Evolutionary conservation across 2,888 invertebrate species (phyloP), one percentile per base, ranked within the genome.

Genomic region (Ophraella communa): DNA sequence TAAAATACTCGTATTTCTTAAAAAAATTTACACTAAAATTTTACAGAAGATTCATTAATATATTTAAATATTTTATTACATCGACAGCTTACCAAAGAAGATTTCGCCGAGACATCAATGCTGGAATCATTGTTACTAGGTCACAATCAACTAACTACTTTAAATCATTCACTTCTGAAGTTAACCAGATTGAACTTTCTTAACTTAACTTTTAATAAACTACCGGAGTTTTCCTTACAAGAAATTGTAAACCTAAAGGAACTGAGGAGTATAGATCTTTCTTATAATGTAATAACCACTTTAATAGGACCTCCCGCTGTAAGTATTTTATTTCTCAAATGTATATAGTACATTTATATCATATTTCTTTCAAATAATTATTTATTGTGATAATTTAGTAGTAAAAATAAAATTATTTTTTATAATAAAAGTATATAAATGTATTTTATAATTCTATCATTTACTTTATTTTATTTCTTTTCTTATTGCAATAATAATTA

Each of bases 151-250:
- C 83, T 94, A 0, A 87, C 86, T 56, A 86, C 89, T 1, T 80
- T 94, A 59, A 93, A 92, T 76, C 89, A 89, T 54, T 92, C 93
- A 0, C 79, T 94, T 44, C 84, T 88, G 72, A 89, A 89, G 44
- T 82, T 94, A 55, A 86, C 87, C 72, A 87, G 88, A 8, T 81
- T 94, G 20, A 85, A 86, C 68, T 87, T 86, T 69, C 85, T 92
- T 45, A 93, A 93, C 81, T 83, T 94, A 66, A 91, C 92, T 0
- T 88, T 89, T 77, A 94, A 94, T 78, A 84, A 86, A 39, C 84
- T 94, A 62, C 85, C 86, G 1, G 91, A 92, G 75, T 94, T 94
- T 82, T 92, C 92, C 0, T 86, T 94, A 76, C 88, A 90, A 78
- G 92, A 94, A 80, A 87, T 94, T 49, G 88, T 89, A 62, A 93